A percentile compares a stretch with the other conserved stretches of the same genome.
These are phyloP conservation scores for Euzetes globulus DNA, from an alignment of 2,888 invertebrate species.

Conservation along the genomic window DNA sequence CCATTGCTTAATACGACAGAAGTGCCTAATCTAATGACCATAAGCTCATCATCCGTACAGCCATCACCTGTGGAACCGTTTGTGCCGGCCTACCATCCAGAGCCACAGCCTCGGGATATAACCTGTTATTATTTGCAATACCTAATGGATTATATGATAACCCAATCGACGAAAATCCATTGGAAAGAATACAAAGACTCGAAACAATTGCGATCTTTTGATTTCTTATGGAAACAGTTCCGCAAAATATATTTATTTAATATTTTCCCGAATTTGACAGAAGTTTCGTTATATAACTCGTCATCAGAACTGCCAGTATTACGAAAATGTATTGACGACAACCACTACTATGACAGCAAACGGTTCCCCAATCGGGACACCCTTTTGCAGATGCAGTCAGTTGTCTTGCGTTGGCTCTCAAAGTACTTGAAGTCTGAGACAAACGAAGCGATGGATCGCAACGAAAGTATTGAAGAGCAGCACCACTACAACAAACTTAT, in stretches of 20 bases:
- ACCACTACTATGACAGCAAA: constrained; percentile 37
- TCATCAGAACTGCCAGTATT: constrained; percentile 56
- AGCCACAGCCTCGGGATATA: constrained; percentile 60
- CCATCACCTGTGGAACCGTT: constrained; percentile 47
- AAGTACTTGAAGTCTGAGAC: constrained; percentile 50
- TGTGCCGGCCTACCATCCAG: constrained; percentile 68
- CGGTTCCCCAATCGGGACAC: constrained; percentile 54
- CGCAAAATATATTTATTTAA: constrained; percentile 79
- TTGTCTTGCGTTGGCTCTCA: constrained; percentile 80
- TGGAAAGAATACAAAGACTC: constrained; percentile 73
- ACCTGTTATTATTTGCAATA: constrained; percentile 79
- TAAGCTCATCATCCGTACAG: neutral
- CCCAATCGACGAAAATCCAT: constrained; percentile 75
- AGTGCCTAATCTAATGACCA: neutral
- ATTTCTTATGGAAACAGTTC: constrained; percentile 82
- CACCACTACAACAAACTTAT: neutral
- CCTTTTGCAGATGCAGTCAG: constrained; percentile 68
- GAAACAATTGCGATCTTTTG: constrained; percentile 74
- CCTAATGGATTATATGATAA: constrained; percentile 80
- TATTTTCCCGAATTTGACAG: constrained; percentile 72
- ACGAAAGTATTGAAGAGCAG: neutral
- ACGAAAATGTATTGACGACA: constrained; percentile 50
- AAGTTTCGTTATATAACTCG: constrained; percentile 31
- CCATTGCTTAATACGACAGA: neutral
- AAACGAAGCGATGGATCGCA: neutral